phyloP scores from a whole-genome alignment of 2,888 invertebrate genomes.

The Antitype chi region DNA sequence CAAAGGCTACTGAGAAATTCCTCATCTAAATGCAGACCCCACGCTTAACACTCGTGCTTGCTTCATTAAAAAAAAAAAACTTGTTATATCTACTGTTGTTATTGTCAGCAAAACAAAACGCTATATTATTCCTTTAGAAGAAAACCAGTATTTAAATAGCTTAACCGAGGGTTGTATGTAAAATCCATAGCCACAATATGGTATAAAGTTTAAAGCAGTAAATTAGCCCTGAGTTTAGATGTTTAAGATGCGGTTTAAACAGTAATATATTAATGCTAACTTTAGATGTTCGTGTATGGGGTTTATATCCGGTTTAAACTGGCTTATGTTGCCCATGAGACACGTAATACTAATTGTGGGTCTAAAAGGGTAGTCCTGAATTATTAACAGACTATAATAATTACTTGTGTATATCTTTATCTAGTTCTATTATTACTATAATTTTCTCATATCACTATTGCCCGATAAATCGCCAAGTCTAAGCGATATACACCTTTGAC shows the following conservation, averaged over 20 bases:
- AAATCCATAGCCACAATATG: background rate
- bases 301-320: constrained; percentile 26
- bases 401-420: background rate
- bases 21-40: background rate
- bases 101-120: background rate
- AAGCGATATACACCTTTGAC: constrained; percentile 48
- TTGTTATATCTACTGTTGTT: no score
- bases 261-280: constrained; percentile 52
- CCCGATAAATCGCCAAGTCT: constrained; percentile 1
- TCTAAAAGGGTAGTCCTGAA: constrained; percentile 42
- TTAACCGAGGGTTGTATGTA: no score
- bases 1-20: no score
- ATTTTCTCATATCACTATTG: constrained; percentile 16
- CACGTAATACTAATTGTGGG: constrained; percentile 33
- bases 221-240: constrained; percentile 21
- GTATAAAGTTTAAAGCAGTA: constrained; percentile 30
- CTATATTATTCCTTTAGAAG: background rate
- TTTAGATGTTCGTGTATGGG: constrained; percentile 30
- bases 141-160: background rate
- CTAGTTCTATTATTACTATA: background rate
- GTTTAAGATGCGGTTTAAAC: constrained; percentile 8
- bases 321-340: constrained; percentile 32
- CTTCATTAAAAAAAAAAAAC: background rate
- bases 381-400: constrained; percentile 14
- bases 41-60: background rate